These are phyloP conservation scores for Larimichthys crocea DNA, from an alignment of 2,113 vertebrate genomes.

Conservation along the genomic window DNA sequence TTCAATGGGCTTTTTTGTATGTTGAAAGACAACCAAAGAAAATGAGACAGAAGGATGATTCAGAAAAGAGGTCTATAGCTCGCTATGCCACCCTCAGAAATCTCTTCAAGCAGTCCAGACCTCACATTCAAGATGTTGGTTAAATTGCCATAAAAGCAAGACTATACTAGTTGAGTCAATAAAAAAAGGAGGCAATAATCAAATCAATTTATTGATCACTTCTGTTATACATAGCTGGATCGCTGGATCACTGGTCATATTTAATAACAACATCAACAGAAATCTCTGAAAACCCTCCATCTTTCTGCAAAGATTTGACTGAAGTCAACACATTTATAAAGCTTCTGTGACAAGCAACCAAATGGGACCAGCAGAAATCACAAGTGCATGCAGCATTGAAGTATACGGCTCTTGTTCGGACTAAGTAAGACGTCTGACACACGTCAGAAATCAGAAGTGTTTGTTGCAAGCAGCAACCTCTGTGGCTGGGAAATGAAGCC, in stretches of 20 bases:
- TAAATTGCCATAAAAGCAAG: not conserved
- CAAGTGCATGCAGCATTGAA: not conserved
- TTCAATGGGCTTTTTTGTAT: not conserved
- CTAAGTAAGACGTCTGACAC: not conserved
- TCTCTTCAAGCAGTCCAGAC: not conserved
- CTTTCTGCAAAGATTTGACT: not conserved
- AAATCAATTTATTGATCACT: not conserved
- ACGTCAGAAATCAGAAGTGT: not conserved
- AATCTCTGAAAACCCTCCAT: not conserved
- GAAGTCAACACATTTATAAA: not conserved
- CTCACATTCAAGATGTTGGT: not conserved
- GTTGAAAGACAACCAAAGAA: slow-evolving; percentile 1
- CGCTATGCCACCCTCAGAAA: not conserved
- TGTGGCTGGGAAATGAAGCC: too few relatives aligned
- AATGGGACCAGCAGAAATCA: not conserved
- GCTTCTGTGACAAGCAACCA: not conserved
- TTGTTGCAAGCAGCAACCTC: too few relatives aligned
- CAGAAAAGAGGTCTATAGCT: not conserved
- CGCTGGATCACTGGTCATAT: not conserved
- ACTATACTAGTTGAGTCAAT: not conserved
- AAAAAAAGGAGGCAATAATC: not conserved
- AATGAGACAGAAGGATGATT: not conserved
- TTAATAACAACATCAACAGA: not conserved
- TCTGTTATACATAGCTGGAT: not conserved
- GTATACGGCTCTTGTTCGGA: not conserved